A percentile compares a stretch with the other conserved stretches of the same genome.
phyloP scores from a whole-genome alignment of 2,797 vertebrate species.

The Tangara arthus region DNA sequence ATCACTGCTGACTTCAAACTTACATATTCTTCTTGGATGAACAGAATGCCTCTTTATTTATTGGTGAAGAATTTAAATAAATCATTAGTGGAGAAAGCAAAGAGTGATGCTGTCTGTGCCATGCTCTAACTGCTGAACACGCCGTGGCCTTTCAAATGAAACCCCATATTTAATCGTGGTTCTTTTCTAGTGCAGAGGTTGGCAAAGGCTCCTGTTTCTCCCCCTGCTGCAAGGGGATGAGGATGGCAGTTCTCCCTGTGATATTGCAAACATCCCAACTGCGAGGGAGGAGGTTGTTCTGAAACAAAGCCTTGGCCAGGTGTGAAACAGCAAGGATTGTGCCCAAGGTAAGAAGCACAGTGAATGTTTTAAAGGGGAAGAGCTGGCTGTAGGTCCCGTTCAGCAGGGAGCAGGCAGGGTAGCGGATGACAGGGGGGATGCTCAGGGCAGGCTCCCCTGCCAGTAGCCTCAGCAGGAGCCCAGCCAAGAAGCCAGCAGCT shows the following conservation, averaged over 20 bases:
- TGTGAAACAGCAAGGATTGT: conserved; percentile 73
- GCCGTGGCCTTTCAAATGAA: accelerated
- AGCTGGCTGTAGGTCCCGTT: conserved; percentile 67
- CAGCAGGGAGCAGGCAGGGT: conserved; percentile 71
- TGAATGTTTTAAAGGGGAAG: conserved; percentile 82
- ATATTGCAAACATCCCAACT: conserved; percentile 78
- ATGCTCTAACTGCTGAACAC: neutral
- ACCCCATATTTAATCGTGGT: neutral
- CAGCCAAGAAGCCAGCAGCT: conserved; percentile 65
- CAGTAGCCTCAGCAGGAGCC: conserved; percentile 69
- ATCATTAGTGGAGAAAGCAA: neutral
- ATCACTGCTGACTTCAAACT: neutral
- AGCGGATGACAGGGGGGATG: conserved; percentile 71
- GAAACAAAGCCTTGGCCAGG: conserved; percentile 72
- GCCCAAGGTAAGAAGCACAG: conserved; percentile 71
- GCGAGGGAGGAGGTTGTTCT: conserved; percentile 72
- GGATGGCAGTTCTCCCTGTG: neutral
- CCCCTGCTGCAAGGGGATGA: neutral
- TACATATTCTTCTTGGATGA: neutral
- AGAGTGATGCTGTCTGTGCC: neutral
- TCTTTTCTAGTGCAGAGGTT: neutral
- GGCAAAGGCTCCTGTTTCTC: neutral
- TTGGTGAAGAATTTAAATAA: neutral
- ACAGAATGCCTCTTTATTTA: neutral
- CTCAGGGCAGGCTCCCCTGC: conserved; percentile 68